phyloP scores from a whole-genome alignment of 2,113 vertebrate genomes.

The Lycaon pictus region DNA sequence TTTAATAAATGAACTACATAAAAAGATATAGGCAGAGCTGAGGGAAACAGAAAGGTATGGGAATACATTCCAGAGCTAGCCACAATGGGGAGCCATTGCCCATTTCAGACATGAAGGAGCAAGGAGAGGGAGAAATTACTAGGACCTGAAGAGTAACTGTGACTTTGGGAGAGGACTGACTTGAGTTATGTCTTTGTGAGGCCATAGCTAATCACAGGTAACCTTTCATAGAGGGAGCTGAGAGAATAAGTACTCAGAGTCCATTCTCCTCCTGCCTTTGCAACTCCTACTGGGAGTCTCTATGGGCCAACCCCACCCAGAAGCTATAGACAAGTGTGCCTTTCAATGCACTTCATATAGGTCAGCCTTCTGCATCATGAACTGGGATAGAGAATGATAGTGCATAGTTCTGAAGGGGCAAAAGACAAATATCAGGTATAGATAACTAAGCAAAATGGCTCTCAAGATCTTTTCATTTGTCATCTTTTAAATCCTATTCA shows the following conservation, averaged over 20 bases:
- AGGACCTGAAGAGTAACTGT: not conserved
- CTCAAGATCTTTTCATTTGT: not conserved
- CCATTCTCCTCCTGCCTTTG: not conserved
- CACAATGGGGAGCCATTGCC: not conserved
- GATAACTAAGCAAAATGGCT: not conserved
- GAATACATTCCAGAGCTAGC: not conserved
- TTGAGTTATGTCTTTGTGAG: not conserved
- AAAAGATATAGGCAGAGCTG: not conserved
- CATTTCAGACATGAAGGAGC: not conserved
- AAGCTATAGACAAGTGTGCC: not conserved
- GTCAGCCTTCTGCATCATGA: not conserved
- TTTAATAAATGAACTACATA: not conserved
- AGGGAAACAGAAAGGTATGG: not conserved
- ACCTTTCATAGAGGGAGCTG: not conserved
- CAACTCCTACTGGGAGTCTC: not conserved
- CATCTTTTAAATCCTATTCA: conserved; percentile 2
- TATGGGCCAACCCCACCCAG: not conserved
- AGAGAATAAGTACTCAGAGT: not conserved
- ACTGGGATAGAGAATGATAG: not conserved
- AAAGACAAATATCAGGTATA: not conserved
- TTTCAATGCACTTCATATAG: not conserved
- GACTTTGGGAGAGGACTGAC: not conserved
- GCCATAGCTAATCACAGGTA: not conserved
- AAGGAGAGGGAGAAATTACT: not conserved
- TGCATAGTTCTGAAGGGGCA: not conserved